These are phyloP conservation scores for Sminthopsis crassicaudata DNA, from an alignment of 2,113 vertebrate species.

Conservation along the genomic window DNA sequence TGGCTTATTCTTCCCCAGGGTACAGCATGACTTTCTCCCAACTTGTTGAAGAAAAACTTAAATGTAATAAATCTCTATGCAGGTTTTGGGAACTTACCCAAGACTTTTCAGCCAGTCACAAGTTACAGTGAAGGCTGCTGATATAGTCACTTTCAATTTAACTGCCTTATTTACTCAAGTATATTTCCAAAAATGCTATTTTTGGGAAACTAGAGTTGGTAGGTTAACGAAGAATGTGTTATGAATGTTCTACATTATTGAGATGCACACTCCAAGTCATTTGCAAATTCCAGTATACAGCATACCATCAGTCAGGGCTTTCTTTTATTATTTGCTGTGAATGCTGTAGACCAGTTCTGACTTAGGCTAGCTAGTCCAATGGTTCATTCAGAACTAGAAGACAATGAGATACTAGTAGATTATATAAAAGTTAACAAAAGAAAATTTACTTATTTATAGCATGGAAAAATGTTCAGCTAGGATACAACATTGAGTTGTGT, in stretches of 20 bases:
- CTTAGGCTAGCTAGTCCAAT: not conserved
- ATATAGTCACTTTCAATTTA: not conserved
- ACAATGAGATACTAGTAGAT: not conserved
- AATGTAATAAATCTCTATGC: not conserved
- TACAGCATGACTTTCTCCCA: conserved; percentile 51
- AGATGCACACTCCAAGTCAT: conserved; percentile 4
- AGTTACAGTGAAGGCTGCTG: not conserved
- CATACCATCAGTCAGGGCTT: conserved; percentile 6
- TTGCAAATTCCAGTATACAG: conserved; percentile 49
- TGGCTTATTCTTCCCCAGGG: conserved; percentile 54
- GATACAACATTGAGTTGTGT: not conserved
- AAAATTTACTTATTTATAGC: not conserved
- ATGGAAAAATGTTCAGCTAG: not conserved
- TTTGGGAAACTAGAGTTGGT: not conserved
- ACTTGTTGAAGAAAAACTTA: conserved; percentile 54
- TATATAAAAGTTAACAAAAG: not conserved
- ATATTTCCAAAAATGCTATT: conserved; percentile 23
- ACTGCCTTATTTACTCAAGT: not conserved
- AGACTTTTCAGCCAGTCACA: not conserved
- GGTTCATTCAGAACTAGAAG: not conserved
- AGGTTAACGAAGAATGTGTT: conserved; percentile 9
- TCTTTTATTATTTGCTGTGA: not conserved
- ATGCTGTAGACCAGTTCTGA: not conserved
- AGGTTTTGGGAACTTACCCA: not conserved
- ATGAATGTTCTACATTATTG: conserved; percentile 43